These are phyloP conservation scores for Amphiprion ocellaris DNA, from an alignment of 2,113 vertebrate genomes.

Conservation along the genomic window DNA sequence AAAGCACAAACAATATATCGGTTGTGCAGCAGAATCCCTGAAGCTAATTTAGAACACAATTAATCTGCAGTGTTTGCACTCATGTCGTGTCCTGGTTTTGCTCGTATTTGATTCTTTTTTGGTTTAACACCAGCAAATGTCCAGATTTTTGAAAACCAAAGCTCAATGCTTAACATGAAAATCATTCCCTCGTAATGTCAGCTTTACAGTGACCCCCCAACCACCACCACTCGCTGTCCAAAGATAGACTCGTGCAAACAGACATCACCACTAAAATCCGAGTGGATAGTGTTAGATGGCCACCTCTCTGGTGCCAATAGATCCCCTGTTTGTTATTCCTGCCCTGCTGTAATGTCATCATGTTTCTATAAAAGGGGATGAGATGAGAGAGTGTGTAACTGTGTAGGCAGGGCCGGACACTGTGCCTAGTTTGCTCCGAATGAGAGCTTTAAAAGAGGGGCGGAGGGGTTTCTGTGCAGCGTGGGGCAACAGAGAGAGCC, in stretches of 20 bases:
- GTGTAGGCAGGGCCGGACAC: conserved; percentile 40
- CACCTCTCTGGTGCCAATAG: conserved; percentile 69
- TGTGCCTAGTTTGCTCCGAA: conserved; percentile 57
- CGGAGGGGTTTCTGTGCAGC: background rate
- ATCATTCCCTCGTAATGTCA: background rate
- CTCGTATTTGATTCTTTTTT: no score
- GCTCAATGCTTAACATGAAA: background rate
- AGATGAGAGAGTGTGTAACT: conserved; percentile 63
- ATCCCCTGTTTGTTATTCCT: conserved; percentile 73
- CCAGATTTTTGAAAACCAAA: background rate
- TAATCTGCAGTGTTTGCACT: background rate
- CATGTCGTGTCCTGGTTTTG: background rate
- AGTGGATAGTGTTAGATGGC: conserved; percentile 56
- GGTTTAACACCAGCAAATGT: background rate
- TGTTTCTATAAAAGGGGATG: conserved; percentile 80
- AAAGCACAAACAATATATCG: background rate
- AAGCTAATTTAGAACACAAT: background rate
- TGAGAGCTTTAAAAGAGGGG: conserved; percentile 34
- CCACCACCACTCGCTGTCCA: conserved; percentile 8
- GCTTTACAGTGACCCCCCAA: background rate
- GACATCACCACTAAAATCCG: conserved; percentile 54
- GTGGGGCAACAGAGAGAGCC: conserved; percentile 51
- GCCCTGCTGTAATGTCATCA: conserved; percentile 68
- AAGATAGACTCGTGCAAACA: conserved; percentile 48
- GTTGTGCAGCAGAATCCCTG: background rate